Evolutionary conservation across 2,113 vertebrate species (phyloP).

Genomic region (Scalopus aquaticus): DNA sequence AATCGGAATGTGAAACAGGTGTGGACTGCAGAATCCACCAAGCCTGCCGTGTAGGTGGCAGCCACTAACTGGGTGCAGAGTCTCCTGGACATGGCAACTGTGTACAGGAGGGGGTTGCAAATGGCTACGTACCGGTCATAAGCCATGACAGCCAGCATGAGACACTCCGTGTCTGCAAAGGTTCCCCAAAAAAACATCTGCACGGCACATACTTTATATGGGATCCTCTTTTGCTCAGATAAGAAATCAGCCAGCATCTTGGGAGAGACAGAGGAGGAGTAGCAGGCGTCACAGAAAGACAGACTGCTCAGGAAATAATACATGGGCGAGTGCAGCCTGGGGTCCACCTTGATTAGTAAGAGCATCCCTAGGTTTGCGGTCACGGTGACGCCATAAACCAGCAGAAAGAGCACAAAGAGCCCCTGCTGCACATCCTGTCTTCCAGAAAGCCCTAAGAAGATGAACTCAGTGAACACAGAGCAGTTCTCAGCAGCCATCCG

Average conservation of each 20-base stretch:
- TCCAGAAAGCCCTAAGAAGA: neutral
- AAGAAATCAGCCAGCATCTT: neutral
- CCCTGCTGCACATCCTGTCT: neutral
- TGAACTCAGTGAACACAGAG: neutral
- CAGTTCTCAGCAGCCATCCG: neutral
- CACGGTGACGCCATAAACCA: neutral
- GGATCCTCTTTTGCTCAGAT: neutral
- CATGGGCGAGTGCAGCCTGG: neutral
- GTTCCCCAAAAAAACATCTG: neutral
- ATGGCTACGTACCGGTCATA: neutral
- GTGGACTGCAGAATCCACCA: neutral
- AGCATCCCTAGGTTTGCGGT: neutral
- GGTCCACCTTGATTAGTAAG: neutral
- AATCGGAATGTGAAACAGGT: neutral
- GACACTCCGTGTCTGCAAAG: neutral
- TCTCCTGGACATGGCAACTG: neutral
- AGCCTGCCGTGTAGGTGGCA: neutral
- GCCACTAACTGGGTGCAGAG: neutral
- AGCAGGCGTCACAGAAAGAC: neutral
- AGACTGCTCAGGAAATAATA: neutral
- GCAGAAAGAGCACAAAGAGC: neutral
- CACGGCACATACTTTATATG: neutral
- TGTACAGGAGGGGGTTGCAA: neutral
- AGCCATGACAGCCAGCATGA: neutral
- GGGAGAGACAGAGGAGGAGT: neutral